These are phyloP conservation scores for Apus apus DNA, from an alignment of 2,113 vertebrate genomes.

Conservation along the genomic window DNA sequence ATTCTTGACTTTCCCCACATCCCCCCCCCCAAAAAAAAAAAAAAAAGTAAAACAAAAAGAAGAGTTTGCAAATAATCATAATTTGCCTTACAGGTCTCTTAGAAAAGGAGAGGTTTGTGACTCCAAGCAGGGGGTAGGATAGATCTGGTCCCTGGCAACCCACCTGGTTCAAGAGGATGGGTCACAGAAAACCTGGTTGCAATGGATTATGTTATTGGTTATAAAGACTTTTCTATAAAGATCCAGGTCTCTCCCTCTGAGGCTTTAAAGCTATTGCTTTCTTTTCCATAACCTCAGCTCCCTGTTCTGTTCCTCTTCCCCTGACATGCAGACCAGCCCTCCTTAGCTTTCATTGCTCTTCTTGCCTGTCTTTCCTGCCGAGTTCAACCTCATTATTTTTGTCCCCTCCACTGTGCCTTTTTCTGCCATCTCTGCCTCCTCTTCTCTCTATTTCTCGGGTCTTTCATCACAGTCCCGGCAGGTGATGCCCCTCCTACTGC, in stretches of 20 bases:
- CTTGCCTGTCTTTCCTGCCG: background rate
- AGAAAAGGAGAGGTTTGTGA: background rate
- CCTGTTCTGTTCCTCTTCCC: background rate
- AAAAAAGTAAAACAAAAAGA: background rate
- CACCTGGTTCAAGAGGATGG: background rate
- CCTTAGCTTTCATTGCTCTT: background rate
- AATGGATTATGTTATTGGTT: background rate
- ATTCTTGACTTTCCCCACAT: background rate
- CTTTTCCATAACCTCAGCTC: background rate
- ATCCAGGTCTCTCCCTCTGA: background rate
- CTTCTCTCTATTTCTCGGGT: background rate
- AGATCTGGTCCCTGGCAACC: background rate
- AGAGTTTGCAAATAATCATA: background rate
- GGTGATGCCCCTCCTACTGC: background rate
- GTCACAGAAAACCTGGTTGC: background rate
- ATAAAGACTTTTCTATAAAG: background rate
- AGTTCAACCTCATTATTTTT: slow-evolving; percentile 50
- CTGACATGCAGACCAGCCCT: background rate
- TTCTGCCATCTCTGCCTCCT: background rate
- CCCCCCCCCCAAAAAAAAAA: no score
- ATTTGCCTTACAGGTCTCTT: background rate
- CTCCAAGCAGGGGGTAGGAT: background rate
- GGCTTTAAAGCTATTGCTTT: background rate
- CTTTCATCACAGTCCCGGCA: background rate
- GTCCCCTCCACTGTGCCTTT: background rate